Percentiles rank a stretch among this genome's conserved stretches.
These are phyloP conservation scores for Polyodon spathula DNA, from an alignment of 2,113 vertebrate species.

Conservation along the genomic window DNA sequence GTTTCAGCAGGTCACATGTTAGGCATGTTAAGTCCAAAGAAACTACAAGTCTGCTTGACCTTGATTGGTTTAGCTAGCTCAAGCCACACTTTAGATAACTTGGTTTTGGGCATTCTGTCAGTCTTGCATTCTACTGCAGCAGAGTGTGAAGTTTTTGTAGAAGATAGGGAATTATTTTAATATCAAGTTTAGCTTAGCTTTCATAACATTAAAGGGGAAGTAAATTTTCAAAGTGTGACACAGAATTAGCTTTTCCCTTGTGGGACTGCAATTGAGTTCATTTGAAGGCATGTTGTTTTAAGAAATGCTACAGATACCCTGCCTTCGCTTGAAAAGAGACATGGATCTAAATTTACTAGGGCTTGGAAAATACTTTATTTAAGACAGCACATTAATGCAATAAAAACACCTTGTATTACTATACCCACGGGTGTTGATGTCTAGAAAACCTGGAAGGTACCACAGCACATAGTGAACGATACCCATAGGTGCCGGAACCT, in stretches of 20 bases:
- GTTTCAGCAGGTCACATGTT: not conserved
- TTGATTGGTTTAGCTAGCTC: slow-evolving; percentile 41
- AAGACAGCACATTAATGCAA: too few species aligned
- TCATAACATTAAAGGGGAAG: slow-evolving; percentile 22
- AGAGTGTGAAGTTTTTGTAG: slow-evolving; percentile 44
- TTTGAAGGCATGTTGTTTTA: slow-evolving; percentile 31
- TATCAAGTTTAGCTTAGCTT: slow-evolving; percentile 41
- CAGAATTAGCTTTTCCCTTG: slow-evolving; percentile 18
- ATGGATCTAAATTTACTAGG: not conserved
- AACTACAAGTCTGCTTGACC: slow-evolving; percentile 26
- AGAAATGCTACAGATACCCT: slow-evolving; percentile 32
- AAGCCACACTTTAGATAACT: slow-evolving; percentile 33
- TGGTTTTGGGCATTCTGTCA: slow-evolving; percentile 40
- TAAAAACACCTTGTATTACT: too few species aligned
- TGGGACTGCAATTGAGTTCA: slow-evolving; percentile 31
- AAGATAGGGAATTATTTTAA: slow-evolving; percentile 35
- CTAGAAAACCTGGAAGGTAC: too few species aligned
- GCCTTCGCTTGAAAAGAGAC: slow-evolving; percentile 34
- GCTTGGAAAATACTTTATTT: too few species aligned
- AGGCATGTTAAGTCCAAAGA: not conserved
- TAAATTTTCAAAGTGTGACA: slow-evolving; percentile 9
- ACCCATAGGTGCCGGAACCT: too few species aligned
- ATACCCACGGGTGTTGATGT: too few species aligned
- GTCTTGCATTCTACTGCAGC: slow-evolving; percentile 30
- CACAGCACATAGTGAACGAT: too few species aligned